phyloP scores from a whole-genome alignment of 2,888 invertebrate genomes.

The Dioctria rufipes region DNA sequence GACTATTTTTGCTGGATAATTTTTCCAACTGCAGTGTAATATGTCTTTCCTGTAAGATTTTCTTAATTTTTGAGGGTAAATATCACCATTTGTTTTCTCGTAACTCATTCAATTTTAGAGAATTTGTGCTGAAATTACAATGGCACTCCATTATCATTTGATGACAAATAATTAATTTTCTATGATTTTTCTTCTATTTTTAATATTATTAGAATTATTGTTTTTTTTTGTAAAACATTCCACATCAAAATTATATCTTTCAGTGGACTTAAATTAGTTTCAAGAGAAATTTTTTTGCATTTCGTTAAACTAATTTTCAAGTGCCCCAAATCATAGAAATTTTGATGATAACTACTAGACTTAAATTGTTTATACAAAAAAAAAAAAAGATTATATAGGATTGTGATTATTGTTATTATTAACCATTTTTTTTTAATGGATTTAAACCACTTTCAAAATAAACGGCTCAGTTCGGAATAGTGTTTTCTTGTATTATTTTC shows the following conservation, averaged over 20 bases:
- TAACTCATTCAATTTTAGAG: constrained; percentile 51
- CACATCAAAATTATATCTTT: constrained; percentile 49
- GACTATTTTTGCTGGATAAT: constrained; percentile 55
- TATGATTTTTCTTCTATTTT: constrained; percentile 46
- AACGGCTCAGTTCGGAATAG: too few species aligned
- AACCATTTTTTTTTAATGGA: too few species aligned
- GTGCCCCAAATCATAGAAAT: constrained; percentile 31
- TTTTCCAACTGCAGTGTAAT: constrained; percentile 56
- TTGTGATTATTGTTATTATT: too few species aligned
- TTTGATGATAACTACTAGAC: constrained; percentile 32
- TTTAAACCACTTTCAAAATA: too few species aligned
- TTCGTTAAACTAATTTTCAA: constrained; percentile 37
- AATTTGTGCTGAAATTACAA: constrained; percentile 55
- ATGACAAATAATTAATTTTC: constrained; percentile 54
- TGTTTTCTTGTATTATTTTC: too few species aligned
- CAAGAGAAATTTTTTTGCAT: constrained; percentile 36
- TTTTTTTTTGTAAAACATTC: constrained; percentile 43
- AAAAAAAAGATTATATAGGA: constrained; percentile 39
- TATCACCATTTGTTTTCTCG: constrained; percentile 55
- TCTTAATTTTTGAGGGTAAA: constrained; percentile 56
- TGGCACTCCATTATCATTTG: constrained; percentile 54
- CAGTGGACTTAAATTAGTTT: constrained; percentile 52
- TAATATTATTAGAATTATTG: constrained; percentile 40
- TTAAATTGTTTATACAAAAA: constrained; percentile 39
- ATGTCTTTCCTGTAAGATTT: constrained; percentile 56